Percentiles rank a stretch among this genome's conserved stretches.
Conservation (phyloP, 2,888 invertebrate genomes). For the Nudaria mundana region DNA sequence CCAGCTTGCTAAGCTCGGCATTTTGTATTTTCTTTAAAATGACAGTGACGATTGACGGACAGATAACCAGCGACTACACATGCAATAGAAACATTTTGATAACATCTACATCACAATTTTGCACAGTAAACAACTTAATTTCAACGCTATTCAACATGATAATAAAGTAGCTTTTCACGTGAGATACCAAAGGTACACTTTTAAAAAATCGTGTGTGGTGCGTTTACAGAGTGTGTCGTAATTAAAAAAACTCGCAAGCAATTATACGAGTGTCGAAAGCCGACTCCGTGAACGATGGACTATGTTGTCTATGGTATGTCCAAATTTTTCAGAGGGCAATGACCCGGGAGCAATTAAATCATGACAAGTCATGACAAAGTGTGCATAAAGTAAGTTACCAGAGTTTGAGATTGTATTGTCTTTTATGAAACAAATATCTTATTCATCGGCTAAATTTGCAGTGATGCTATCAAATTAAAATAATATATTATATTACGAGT, state of each 20-base stretch:
- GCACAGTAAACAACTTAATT: slow-evolving; percentile 5
- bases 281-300: slow-evolving; percentile 37
- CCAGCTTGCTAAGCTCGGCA: no score
- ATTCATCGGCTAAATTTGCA: neutral
- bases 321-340: slow-evolving; percentile 44
- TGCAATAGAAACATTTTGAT: slow-evolving; percentile 41
- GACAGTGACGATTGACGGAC: slow-evolving; percentile 40
- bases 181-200: slow-evolving; percentile 10
- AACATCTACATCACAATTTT: slow-evolving; percentile 32
- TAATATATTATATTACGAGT: no score
- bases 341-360: slow-evolving; percentile 22
- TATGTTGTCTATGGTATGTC: slow-evolving; percentile 36
- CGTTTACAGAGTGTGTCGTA: slow-evolving; percentile 46
- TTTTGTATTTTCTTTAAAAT: slow-evolving; percentile 30
- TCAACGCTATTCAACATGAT: neutral
- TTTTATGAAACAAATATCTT: neutral
- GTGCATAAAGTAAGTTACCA: neutral
- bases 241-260: slow-evolving; percentile 45
- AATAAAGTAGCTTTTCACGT: neutral
- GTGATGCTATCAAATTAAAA: neutral
- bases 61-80: slow-evolving; percentile 41
- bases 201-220: slow-evolving; percentile 33
- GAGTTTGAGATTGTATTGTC: neutral
- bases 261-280: slow-evolving; percentile 39
- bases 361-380: slow-evolving; percentile 10